Base-by-base conservation (phyloP, 1,140 invertebrate species). In the Sesamia nonagrioides region DNA sequence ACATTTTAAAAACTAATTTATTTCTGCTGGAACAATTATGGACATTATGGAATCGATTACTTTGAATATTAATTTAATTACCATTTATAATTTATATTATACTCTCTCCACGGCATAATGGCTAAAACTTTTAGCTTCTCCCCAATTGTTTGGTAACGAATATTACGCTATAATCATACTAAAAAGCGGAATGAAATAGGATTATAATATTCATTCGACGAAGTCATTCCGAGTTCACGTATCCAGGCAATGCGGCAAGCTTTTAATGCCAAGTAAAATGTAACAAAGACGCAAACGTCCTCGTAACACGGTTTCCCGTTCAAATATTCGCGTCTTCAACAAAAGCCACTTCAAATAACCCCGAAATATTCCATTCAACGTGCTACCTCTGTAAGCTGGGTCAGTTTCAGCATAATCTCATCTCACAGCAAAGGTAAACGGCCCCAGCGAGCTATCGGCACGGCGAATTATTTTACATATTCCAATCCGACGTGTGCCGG, bases 391-490 rank as follows among this genome's bases (percentile, higher is more conserved):
- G 63, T 77, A 77, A 75, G 78, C 75, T 74, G 73, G 82, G 77
- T 83, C 79, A 79, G 58, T 79, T 79, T 81, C 77, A 79, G 73
- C 58, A 75, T 75, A 75, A 75, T 75, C 73, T 63, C 73, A 21
- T 75, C 73, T 27, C 27, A 27, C 27, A 27, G 73, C 40, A 45
- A 77, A 80, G 86, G 84, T 87, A 82, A 87, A 87, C 77, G 82
- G 66, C 84, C 84, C 69, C 50, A 15, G 17, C 27, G 60, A 79
- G 21, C 61, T 63, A 79, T 69, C 80, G 75, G 52, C 68, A 71
- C 63, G 71, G 61, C 68, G 79, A 80, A 84, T 85, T 79, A 85
- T 68, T 81, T 76, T 79, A 82, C 81, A 73, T 82, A 83, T 75
- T 80, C 80, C 77, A 79, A 83, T 79, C 60, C 83, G 56, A 75